Evolutionary conservation across 2,113 vertebrate genomes (phyloP), one percentile per base, ranked within the genome.

Genomic region (Psittacula cyanocephala): DNA sequence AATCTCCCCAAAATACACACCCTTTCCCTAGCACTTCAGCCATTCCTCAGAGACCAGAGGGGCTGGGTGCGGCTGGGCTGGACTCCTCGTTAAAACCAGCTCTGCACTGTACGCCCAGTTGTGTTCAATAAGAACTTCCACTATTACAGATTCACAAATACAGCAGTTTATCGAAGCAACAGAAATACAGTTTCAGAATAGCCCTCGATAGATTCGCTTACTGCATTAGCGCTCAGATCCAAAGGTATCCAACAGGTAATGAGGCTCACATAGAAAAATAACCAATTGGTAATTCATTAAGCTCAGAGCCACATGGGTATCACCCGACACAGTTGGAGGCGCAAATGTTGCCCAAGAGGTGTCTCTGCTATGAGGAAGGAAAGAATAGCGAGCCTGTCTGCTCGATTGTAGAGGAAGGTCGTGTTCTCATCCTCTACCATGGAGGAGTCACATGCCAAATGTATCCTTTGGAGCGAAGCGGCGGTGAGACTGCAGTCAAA

Each of bases 31-130:
- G 22, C 7, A 9, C 33, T 22, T 59, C 57, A 59, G 33, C 57
- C 33, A 59, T 35, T 59, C 57, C 33, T 35, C 57, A 59, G 55
- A 59, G 33, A 59, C 9, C 22, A 20, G 33, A 59, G 55, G 49
- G 14, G 5, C 10, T 6, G 13, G 9, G 2, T 11, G 16, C 18
- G 5, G 6, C 11, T 59, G 14, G 0, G 1, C 6, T n/a, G 44
- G n/a, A 67, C 65, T 60, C 72, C 67, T 74, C 14, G 25, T 52
- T 67, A 31, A 10, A 67, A 15, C 9, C 57, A n/a, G 11, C 29
- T 60, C 1, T 0, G 39, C 19, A 18, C 6, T 10, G 22, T 15
- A 9, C 25, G 20, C 17, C 24, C 46, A 16, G 19, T 39, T 60
- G 11, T 4, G 12, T 52, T 67, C 19, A 80, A 50, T 22, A 60